A percentile compares a stretch with the other conserved stretches of the same genome.
Evolutionary conservation across 2,797 vertebrate species (phyloP).

Genomic region (Sebastes iracundus): DNA sequence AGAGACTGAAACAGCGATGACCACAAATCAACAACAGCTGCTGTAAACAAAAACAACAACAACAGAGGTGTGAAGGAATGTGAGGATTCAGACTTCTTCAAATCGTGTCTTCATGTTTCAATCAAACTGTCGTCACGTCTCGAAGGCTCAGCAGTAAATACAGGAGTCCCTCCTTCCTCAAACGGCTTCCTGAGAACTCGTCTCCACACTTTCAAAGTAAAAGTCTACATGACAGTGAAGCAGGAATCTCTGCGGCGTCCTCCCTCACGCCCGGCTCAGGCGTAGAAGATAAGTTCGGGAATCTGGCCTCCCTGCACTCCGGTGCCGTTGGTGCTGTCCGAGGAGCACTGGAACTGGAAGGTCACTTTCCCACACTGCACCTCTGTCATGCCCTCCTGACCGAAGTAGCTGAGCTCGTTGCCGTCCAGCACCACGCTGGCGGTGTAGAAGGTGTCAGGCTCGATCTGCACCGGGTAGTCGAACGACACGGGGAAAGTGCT

Average conservation of each 20-base stretch:
- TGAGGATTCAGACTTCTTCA: neutral
- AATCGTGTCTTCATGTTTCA: neutral
- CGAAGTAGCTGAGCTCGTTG: slow-evolving; percentile 97
- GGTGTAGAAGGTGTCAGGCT: slow-evolving; percentile 97
- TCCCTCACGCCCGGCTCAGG: slow-evolving; percentile 73
- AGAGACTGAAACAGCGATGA: neutral
- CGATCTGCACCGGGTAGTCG: slow-evolving; percentile 96
- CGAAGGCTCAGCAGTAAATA: neutral
- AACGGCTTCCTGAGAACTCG: slow-evolving; percentile 27
- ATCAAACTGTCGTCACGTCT: neutral
- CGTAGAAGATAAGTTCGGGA: slow-evolving; percentile 97
- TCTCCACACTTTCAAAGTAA: neutral
- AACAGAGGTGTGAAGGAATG: neutral
- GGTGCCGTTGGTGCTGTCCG: slow-evolving; percentile 97
- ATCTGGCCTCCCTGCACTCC: slow-evolving; percentile 98
- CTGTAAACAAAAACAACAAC: neutral
- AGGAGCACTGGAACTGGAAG: slow-evolving; percentile 99
- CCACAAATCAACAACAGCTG: neutral
- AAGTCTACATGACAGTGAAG: slow-evolving; percentile 18
- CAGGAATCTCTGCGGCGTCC: neutral
- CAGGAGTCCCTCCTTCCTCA: neutral
- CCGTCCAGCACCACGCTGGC: slow-evolving; percentile 96
- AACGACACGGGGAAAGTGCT: slow-evolving; percentile 95
- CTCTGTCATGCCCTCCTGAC: slow-evolving; percentile 98
- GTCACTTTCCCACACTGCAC: slow-evolving; percentile 98